These are phyloP conservation scores for Sarcophaga carnaria DNA, from an alignment of 2,888 invertebrate genomes.

Conservation along the genomic window DNA sequence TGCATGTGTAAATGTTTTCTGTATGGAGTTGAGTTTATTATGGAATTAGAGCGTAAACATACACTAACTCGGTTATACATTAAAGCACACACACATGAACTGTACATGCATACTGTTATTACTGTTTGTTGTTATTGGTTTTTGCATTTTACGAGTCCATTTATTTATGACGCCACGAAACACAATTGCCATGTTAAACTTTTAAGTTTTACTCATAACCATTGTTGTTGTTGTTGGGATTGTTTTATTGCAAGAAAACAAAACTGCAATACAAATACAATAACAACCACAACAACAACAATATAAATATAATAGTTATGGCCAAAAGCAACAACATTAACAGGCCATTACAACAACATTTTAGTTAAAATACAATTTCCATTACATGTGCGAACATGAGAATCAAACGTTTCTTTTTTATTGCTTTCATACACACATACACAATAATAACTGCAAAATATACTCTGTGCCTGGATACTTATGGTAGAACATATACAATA, in stretches of 20 bases:
- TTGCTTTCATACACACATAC: too few species aligned
- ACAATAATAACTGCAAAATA: conserved; percentile 19
- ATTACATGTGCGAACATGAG: conserved; percentile 56
- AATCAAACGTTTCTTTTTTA: conserved; percentile 36
- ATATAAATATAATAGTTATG: conserved; percentile 29
- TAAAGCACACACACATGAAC: not conserved
- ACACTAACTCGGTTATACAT: not conserved
- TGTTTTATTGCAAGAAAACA: not conserved
- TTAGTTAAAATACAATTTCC: conserved; percentile 38
- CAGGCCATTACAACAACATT: conserved; percentile 57
- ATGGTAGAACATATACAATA: conserved; percentile 22
- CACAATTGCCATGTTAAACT: conserved; percentile 35
- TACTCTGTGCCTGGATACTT: conserved; percentile 39
- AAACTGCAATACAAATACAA: not conserved
- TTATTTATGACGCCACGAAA: conserved; percentile 62
- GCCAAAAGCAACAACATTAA: conserved; percentile 32
- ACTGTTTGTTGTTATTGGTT: conserved; percentile 1
- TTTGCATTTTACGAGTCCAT: conserved; percentile 33
- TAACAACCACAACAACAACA: conserved; percentile 9
- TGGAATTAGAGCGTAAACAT: conserved; percentile 76
- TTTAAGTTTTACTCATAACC: conserved; percentile 21
- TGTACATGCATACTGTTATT: not conserved
- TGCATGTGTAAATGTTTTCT: conserved; percentile 58
- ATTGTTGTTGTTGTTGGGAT: not conserved
- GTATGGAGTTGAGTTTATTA: conserved; percentile 75